Evolutionary conservation across 2,113 vertebrate genomes (phyloP).

Genomic region (Spermophilus dauricus): DNA sequence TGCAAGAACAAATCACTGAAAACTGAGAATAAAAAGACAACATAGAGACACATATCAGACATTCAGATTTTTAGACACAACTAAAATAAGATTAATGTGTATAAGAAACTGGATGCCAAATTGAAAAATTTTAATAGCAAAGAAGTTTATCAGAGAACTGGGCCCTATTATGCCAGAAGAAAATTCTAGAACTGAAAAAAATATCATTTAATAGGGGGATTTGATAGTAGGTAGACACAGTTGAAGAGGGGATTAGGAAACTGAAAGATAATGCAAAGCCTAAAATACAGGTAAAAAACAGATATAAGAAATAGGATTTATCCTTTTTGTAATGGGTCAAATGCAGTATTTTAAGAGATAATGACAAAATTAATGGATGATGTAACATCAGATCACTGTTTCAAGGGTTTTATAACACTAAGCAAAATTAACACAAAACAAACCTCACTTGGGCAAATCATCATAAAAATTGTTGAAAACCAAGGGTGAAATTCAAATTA

Average conservation of each 20-base stretch:
- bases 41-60: neutral
- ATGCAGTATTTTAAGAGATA: conserved; percentile 10
- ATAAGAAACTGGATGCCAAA: neutral
- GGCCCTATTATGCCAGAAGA: neutral
- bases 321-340: neutral
- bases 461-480: conserved; percentile 13
- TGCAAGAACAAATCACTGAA: neutral
- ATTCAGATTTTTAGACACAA: neutral
- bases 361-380: neutral
- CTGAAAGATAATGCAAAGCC: conserved; percentile 13
- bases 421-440: conserved; percentile 4
- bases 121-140: neutral
- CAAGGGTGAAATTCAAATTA: neutral
- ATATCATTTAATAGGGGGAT: neutral
- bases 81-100: neutral
- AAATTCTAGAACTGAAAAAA: neutral
- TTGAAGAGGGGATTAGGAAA: neutral
- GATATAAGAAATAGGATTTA: neutral
- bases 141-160: neutral
- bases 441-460: neutral
- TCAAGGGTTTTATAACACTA: neutral
- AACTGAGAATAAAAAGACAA: neutral
- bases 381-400: neutral
- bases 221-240: neutral
- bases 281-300: neutral